These are phyloP conservation scores for Ephydatia muelleri DNA, from an alignment of 37 sponge, comb jelly and placozoan genomes.

Conservation along the genomic window DNA sequence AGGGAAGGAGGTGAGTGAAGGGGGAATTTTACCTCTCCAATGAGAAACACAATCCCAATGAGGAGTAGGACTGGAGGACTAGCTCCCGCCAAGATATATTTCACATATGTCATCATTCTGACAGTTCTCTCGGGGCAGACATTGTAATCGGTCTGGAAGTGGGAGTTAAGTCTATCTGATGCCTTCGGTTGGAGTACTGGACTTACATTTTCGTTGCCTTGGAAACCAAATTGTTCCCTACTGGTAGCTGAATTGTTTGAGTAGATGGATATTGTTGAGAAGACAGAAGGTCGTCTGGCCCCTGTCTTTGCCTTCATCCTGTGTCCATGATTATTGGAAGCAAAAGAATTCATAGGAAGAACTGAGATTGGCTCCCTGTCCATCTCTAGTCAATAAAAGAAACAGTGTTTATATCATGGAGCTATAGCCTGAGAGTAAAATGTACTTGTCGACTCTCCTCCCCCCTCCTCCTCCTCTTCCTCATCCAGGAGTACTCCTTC, in stretches of 20 bases:
- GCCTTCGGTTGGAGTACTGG: not conserved
- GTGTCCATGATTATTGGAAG: not conserved
- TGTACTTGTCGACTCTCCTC: not conserved
- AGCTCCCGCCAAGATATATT: slow-evolving; percentile 31
- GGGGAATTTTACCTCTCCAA: slow-evolving; percentile 42
- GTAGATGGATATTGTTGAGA: not conserved
- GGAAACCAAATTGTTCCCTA: not conserved
- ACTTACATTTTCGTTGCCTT: not conserved
- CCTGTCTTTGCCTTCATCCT: not conserved
- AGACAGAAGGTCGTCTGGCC: not conserved
- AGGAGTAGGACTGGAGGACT: not conserved
- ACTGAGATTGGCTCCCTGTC: not conserved
- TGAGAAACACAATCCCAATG: slow-evolving; percentile 7
- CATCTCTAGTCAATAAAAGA: not conserved
- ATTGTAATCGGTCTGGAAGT: not conserved
- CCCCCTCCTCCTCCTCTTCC: not conserved
- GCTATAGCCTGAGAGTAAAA: too few relatives aligned
- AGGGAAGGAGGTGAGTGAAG: too few relatives aligned
- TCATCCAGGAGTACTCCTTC: not conserved
- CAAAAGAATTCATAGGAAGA: not conserved
- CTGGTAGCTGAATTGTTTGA: not conserved
- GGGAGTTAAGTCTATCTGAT: not conserved
- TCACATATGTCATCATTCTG: slow-evolving; percentile 26
- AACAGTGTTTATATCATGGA: too few relatives aligned
- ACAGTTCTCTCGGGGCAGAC: not conserved